Base-by-base conservation (phyloP, 2,888 invertebrate species). In the Scaptomyza reducta region DNA sequence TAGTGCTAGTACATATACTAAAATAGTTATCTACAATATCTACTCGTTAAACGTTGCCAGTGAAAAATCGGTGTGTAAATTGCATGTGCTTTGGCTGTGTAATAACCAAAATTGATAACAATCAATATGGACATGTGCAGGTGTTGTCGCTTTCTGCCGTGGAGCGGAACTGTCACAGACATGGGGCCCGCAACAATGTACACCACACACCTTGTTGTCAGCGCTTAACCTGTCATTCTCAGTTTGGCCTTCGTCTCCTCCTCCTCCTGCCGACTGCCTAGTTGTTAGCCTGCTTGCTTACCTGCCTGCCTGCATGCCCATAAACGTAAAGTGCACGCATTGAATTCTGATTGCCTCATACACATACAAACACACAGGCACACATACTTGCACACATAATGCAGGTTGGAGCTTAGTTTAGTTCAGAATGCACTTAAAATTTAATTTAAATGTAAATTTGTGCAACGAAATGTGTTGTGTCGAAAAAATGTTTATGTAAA, bases 401-500 rank as follows among this genome's bases (percentile, higher is more conserved):
- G 55, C 54, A 74, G 70, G 65, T 72, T 63, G 86, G 59, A 84
- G 79, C 88, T 84, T 89, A 88, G 84, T 85, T 85, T 89, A 85
- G 83, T 85, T 85, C 83, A 80, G 80, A 80, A 87, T 83, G 84
- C 85, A 86, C 88, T 89, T 89, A 88, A 86, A 89, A 77, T 86
- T 89, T 89, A 86, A 86, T 86, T 86, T 86, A 89, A 86, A 86
- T 86, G 85, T 86, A 86, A 86, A 86, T 86, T 89, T 80, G 88
- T 88, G 85, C 87, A 89, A 71, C 87, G 70, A 86, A 85, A 88
- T 85, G 89, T 85, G 79, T 79, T 86, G 86, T 79, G 89, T 86
- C 73, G 77, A 88, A 78, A 87, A 87, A 88, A 85, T 84, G 87
- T 89, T 83, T 89, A 89, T 86, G 79, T 89, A 85, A 85, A 83